These are phyloP conservation scores for Clarias macrocephalus DNA, from an alignment of 2,113 vertebrate genomes.

Conservation along the genomic window DNA sequence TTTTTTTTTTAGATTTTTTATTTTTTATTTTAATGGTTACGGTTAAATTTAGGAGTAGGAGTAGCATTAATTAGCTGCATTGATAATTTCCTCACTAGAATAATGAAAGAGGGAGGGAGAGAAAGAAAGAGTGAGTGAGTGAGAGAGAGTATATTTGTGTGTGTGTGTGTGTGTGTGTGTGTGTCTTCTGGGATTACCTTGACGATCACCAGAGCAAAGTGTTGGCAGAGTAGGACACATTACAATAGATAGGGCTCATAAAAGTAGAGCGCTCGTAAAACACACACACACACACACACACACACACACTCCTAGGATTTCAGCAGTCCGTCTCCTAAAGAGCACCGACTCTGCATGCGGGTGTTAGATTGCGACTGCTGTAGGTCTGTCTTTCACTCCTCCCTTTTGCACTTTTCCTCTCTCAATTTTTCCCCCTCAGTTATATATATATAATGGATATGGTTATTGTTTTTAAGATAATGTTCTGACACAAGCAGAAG, in stretches of 20 bases:
- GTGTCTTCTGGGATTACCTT: constrained; percentile 38
- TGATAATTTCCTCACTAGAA: neutral
- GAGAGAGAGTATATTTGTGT: neutral
- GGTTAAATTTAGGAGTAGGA: neutral
- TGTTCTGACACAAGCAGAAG: neutral
- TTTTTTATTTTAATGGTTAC: no score
- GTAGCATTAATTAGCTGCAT: neutral
- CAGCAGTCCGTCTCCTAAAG: neutral
- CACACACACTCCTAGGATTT: constrained; percentile 33
- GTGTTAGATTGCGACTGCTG: neutral
- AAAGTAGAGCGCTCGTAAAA: constrained; percentile 52
- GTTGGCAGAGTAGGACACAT: constrained; percentile 50
- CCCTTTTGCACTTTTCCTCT: no score
- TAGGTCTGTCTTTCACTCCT: neutral
- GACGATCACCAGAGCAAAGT: constrained; percentile 45
- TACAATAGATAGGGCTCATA: constrained; percentile 50
- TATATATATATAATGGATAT: neutral
- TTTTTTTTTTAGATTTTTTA: neutral
- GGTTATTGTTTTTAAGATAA: neutral
- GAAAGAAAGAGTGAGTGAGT: neutral
- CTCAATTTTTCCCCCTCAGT: neutral
- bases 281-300: constrained; percentile 18
- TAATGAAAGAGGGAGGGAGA: neutral
- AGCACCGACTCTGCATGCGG: neutral
- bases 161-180: constrained; percentile 17